Evolutionary conservation across 37 sponge, comb jelly and placozoan genomes (phyloP), one percentile per base, ranked within the genome.

Genomic region (Chondrilla cf. caribensis): DNA sequence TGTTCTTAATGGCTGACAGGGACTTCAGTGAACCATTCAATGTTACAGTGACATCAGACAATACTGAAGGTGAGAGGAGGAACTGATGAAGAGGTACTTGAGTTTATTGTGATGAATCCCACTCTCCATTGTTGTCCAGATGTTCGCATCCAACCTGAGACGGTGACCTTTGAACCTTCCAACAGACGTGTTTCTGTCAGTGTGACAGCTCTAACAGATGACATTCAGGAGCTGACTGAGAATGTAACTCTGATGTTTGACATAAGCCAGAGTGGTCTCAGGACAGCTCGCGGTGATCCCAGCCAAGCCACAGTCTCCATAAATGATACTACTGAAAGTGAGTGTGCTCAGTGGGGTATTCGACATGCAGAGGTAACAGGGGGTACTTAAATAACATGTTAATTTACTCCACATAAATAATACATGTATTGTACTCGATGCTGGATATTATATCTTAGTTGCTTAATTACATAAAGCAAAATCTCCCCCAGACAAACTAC

Each of bases 81-180:
- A 47, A 11, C 6, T 47, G 51, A 47, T 47, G 11, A 11, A 47
- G 51, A 11, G 11, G 51, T n/a, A 47, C 51, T 11, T 47, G 51
- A 47, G 9, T 11, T 14, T 6, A 47, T 11, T n/a, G n/a, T n/a
- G n/a, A n/a, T n/a, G n/a, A n/a, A n/a, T n/a, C n/a, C n/a, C n/a
- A n/a, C n/a, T n/a, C n/a, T n/a, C n/a, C n/a, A n/a, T n/a, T n/a
- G n/a, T n/a, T n/a, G 8, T 5, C 5, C 71, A 70, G 71, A 70
- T 70, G 9, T 70, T 31, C 35, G 21, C 21, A 15, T 70, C 28
- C 68, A 67, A 37, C 24, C 76, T 4, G 40, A 19, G 7, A 38
- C 41, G 19, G 76, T 39, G 11, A 73, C 76, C 44, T 73, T 73
- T 39, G 40, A 73, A 37, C 76, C 76, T 36, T 24, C 44, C 25